Percentiles rank a stretch among this genome's conserved stretches.
Conservation (phyloP, 2,888 invertebrate species). For the Catocala fraxini region DNA sequence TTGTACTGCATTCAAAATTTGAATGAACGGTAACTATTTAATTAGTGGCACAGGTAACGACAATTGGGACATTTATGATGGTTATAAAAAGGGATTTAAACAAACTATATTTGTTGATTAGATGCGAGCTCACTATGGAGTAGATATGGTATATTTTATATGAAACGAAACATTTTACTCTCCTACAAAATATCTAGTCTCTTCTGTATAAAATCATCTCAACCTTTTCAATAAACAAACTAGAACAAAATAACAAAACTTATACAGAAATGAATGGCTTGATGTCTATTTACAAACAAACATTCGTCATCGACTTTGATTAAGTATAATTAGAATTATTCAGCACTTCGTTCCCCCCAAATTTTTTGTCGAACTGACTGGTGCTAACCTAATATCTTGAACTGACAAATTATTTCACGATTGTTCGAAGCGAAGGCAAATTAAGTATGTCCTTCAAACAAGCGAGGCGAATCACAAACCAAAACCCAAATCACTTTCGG, state of each 20-base stretch:
- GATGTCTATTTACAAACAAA: not conserved
- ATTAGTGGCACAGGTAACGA: not conserved
- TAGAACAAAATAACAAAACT: too few species aligned
- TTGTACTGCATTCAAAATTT: constrained; percentile 13
- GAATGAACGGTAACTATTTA: constrained; percentile 7
- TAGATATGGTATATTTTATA: too few species aligned
- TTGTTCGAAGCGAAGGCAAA: constrained; percentile 27
- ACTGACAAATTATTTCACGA: constrained; percentile 20
- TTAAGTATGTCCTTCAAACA: constrained; percentile 24
- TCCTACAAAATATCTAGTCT: too few species aligned
- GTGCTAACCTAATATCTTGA: constrained; percentile 19
- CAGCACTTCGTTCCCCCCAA: not conserved
- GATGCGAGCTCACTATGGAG: too few species aligned
- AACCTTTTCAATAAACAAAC: too few species aligned
- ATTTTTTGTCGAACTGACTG: constrained; percentile 15
- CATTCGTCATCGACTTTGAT: not conserved
- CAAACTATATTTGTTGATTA: too few species aligned
- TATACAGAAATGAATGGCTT: not conserved
- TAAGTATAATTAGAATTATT: not conserved
- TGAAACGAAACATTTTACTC: too few species aligned
- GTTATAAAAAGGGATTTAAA: too few species aligned
- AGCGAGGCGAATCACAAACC: constrained; percentile 15
- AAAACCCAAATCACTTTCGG: constrained; percentile 31
- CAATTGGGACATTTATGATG: too few species aligned
- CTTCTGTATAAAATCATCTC: too few species aligned